Conservation (phyloP, 35 echinoderm and acorn worm species). For the Hemicentrotus pulcherrimus region DNA sequence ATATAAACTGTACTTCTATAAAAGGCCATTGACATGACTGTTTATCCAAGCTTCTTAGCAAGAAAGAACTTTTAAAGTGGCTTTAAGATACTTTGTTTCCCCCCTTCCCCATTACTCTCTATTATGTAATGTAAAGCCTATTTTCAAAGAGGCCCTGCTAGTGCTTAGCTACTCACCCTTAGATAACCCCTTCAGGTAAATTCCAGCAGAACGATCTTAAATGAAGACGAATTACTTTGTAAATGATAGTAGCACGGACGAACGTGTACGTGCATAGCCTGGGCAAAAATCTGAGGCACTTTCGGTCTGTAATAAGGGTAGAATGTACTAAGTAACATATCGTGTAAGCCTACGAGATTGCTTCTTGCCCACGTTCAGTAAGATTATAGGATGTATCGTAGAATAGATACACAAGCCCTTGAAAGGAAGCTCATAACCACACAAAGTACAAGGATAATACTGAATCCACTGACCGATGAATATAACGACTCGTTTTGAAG, state of each 20-base stretch:
- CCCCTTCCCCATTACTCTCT: not conserved
- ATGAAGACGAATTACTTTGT: not conserved
- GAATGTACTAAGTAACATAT: no score
- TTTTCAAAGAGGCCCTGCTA: not conserved
- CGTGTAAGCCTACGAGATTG: not conserved
- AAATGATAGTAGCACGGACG: not conserved
- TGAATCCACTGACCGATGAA: not conserved
- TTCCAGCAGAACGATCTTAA: not conserved
- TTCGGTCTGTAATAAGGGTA: no score
- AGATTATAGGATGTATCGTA: not conserved
- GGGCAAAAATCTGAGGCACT: not conserved
- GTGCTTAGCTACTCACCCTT: not conserved
- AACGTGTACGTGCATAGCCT: not conserved
- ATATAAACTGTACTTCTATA: not conserved
- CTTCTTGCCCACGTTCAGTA: not conserved
- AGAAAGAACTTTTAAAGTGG: not conserved
- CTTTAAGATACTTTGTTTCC: not conserved
- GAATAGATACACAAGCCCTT: not conserved
- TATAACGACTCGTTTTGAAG: slow-evolving; percentile 3
- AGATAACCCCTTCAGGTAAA: not conserved
- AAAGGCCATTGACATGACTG: not conserved
- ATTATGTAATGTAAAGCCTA: not conserved
- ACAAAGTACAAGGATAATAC: not conserved
- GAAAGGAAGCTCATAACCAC: not conserved
- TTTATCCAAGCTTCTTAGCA: not conserved